Conservation (phyloP, 2,888 invertebrate species). For the Troides oblongomaculatus region DNA sequence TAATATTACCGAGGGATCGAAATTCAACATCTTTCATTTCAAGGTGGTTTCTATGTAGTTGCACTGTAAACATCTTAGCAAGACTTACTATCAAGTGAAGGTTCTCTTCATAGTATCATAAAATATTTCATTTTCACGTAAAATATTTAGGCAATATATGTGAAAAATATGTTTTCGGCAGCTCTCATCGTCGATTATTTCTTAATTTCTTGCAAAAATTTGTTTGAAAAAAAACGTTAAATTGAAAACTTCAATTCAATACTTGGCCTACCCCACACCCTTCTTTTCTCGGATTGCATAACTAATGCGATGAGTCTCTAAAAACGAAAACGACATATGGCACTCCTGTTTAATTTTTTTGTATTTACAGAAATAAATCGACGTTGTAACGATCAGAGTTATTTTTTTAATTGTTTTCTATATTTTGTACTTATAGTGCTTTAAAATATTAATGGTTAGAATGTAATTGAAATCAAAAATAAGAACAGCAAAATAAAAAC, state of each 20-base stretch:
- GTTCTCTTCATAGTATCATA: background rate
- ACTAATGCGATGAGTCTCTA: constrained; percentile 72
- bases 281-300: constrained; percentile 59
- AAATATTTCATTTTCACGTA: background rate
- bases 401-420: background rate
- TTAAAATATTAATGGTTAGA: no score
- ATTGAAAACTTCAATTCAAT: constrained; percentile 20
- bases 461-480: no score
- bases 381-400: background rate
- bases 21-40: no score
- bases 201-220: background rate
- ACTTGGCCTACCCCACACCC: constrained; percentile 41
- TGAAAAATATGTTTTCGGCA: background rate
- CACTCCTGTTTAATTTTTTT: constrained; percentile 11
- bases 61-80: no score
- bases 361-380: background rate
- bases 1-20: no score
- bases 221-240: constrained; percentile 1
- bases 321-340: constrained; percentile 60
- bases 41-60: no score
- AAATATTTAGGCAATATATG: background rate
- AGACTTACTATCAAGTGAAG: no score
- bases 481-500: no score
- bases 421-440: no score
- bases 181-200: background rate